Conservation (phyloP, 2,888 invertebrate genomes). For the Leptinotarsa peninsularis region DNA sequence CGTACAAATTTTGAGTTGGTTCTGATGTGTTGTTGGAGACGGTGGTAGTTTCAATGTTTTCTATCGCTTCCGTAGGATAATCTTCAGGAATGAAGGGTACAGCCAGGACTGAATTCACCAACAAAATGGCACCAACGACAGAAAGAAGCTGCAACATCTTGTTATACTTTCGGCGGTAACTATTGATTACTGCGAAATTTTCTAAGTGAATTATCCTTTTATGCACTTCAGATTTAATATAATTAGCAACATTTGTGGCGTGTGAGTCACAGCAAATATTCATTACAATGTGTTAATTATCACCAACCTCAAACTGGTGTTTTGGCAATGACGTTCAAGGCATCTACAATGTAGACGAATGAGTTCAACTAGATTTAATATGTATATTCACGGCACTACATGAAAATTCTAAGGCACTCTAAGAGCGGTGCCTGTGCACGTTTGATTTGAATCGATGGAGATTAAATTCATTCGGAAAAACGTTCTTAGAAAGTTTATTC, state of each 20-base stretch:
- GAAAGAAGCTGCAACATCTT: constrained; percentile 34
- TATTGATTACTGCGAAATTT: constrained; percentile 28
- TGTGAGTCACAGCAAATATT: constrained; percentile 32
- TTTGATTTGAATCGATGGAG: too few species aligned
- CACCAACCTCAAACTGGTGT: neutral
- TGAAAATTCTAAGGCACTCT: too few species aligned
- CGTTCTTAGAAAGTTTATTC: too few species aligned
- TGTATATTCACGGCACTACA: too few species aligned
- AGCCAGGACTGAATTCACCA: constrained; percentile 22
- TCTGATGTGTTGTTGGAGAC: constrained; percentile 25
- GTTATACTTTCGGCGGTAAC: constrained; percentile 18
- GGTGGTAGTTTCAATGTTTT: constrained; percentile 28
- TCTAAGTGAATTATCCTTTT: constrained; percentile 31
- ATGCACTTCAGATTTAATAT: constrained; percentile 43
- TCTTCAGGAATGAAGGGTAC: constrained; percentile 30
- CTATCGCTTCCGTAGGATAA: constrained; percentile 1
- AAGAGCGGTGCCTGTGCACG: too few species aligned
- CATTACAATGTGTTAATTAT: constrained; percentile 28
- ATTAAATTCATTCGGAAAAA: too few species aligned
- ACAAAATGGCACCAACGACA: constrained; percentile 27
- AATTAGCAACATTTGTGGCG: constrained; percentile 47
- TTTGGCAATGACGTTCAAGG: constrained; percentile 4
- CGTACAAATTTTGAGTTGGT: neutral
- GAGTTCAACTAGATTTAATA: too few species aligned
- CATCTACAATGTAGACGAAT: too few species aligned